Evolutionary conservation across 1,140 invertebrate species (phyloP), one percentile per base, ranked within the genome.

Genomic region (Pissodes strobi): DNA sequence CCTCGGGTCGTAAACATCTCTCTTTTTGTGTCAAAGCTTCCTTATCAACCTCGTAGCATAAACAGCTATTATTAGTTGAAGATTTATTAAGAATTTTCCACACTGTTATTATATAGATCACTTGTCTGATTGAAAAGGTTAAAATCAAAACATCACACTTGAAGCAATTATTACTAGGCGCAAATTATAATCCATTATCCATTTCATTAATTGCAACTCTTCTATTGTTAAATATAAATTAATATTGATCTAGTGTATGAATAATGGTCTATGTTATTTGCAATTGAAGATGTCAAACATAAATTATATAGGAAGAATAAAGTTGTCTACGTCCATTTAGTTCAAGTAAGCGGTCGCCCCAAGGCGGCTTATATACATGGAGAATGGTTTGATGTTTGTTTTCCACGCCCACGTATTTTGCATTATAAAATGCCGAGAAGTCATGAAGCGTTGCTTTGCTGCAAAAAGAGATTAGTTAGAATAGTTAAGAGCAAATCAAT

Each of bases 281-380:
- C 52, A 55, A 55, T 55, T 55, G 52, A 39, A 55, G n/a, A 39
- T 55, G 52, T 55, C 52, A 38, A 55, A 39, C 37, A 25, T 55
- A 22, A 55, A 55, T 55, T 39, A 39, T 23, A 52, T 15, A 52
- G 23, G 25, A 52, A 52, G 27, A 52, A 52, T 52, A 25, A 52
- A 30, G 48, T 30, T 52, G 48, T 52, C 48, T 52, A 34, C 17
- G 3, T 46, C 17, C 21, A 30, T 34, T 52, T 52, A 17, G n/a
- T 18, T 48, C 12, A 48, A 22, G 10, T 48, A 48, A n/a, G 12
- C 22, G 45, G 10, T 23, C 18, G 10, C 22, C 45, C 15, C 15
- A 8, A 48, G 45, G 9, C 10, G 22, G 21, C 22, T 19, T n/a
- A 48, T 48, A 48, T 22, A 25, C 45, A 22, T 5, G 25, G 9